Conservation (phyloP, 2,113 vertebrate genomes). For the Polypterus senegalus region DNA sequence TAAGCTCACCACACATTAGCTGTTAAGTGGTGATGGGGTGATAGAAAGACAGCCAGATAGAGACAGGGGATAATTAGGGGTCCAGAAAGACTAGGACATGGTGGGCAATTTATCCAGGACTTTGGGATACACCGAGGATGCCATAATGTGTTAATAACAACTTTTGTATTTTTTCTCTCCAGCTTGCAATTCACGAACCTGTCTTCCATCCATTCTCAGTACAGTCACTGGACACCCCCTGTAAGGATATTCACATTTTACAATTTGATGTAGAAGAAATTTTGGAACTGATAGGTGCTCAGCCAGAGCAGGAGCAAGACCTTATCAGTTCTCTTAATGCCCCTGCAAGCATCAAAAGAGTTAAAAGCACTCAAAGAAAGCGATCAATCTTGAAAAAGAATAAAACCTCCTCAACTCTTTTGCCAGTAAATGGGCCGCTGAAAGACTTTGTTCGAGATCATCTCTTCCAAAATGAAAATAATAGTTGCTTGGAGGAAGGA, state of each 20-base stretch:
- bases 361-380: conserved; percentile 44
- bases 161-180: not conserved
- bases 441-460: conserved; percentile 14
- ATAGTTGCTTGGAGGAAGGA: conserved; percentile 21
- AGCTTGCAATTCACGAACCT: conserved; percentile 1
- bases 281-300: conserved; percentile 35
- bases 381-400: conserved; percentile 37
- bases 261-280: conserved; percentile 54
- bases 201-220: conserved; percentile 35
- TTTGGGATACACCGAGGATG: no score
- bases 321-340: conserved; percentile 35
- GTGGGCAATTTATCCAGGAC: no score
- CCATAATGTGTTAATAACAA: no score
- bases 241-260: conserved; percentile 47
- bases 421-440: conserved; percentile 20
- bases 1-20: no score
- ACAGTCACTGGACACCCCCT: conserved; percentile 39
- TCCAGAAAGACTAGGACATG: no score
- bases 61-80: no score
- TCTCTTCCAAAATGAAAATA: conserved; percentile 15
- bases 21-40: no score
- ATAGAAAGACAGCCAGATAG: no score
- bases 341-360: conserved; percentile 32
- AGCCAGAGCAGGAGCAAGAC: conserved; percentile 22
- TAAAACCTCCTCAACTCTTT: conserved; percentile 25